These are phyloP conservation scores for Lates japonicus DNA, from an alignment of 2,797 vertebrate species.

Conservation along the genomic window DNA sequence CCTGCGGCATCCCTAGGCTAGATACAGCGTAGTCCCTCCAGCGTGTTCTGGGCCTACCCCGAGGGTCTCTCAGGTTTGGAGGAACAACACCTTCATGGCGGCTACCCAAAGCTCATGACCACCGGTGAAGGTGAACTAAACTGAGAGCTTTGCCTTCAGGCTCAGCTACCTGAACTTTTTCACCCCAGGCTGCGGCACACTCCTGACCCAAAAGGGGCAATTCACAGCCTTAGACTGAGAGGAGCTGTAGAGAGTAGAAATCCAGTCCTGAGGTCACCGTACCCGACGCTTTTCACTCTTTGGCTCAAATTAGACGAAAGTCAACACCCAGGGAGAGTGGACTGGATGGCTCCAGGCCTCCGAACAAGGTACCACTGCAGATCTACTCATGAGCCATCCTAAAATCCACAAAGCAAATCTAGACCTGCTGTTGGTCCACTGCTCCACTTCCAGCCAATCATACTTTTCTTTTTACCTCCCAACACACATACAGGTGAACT, in stretches of 20 bases:
- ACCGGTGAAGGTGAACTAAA: not conserved
- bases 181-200: not conserved
- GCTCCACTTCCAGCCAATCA: no score
- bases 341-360: no score
- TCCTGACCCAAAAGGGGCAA: not conserved
- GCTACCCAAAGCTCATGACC: no score
- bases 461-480: no score
- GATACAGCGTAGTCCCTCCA: not conserved
- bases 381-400: no score
- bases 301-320: no score
- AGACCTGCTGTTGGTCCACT: no score
- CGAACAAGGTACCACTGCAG: no score
- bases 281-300: no score
- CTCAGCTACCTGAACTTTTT: not conserved
- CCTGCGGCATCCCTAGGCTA: not conserved
- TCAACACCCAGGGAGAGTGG: no score
- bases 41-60: not conserved
- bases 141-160: not conserved
- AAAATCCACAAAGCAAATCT: no score
- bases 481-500: not conserved
- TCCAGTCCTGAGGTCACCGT: not conserved
- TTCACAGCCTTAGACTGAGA: not conserved
- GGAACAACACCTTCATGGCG: not conserved
- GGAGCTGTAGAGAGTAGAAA: not conserved
- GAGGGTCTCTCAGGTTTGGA: no score